Percentiles rank a stretch among this genome's conserved stretches.
Conservation (phyloP, 2,888 invertebrate species). For the Xylophagus ater region DNA sequence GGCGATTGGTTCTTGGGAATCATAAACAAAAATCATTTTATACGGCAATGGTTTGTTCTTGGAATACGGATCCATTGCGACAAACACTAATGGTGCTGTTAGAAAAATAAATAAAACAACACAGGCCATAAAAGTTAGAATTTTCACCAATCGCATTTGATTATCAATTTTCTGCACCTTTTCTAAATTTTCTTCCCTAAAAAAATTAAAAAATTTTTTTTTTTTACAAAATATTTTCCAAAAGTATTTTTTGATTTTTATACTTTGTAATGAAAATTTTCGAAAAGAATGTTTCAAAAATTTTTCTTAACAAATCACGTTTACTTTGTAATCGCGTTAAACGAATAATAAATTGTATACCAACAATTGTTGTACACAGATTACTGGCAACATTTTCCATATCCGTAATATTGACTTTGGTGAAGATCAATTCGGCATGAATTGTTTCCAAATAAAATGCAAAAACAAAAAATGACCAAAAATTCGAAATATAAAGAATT, state of each 20-base stretch:
- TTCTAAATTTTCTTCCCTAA: slow-evolving; percentile 8
- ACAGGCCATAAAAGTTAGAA: slow-evolving; percentile 7
- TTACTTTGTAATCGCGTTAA: slow-evolving; percentile 8
- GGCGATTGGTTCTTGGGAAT: slow-evolving; percentile 9
- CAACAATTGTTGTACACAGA: slow-evolving; percentile 12
- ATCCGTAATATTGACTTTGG: slow-evolving; percentile 4
- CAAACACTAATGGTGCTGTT: slow-evolving; percentile 3
- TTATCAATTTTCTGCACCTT: slow-evolving; percentile 2
- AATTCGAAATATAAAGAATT: neutral
- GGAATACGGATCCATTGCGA: slow-evolving; percentile 6
- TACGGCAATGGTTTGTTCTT: slow-evolving; percentile 11
- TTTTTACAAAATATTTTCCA: neutral
- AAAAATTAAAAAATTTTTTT: neutral
- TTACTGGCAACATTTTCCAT: slow-evolving; percentile 9
- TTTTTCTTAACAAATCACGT: neutral
- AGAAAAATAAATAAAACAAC: slow-evolving; percentile 7
- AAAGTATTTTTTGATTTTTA: neutral
- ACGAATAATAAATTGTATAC: slow-evolving; percentile 8
- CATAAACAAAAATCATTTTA: slow-evolving; percentile 10
- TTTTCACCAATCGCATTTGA: slow-evolving; percentile 2
- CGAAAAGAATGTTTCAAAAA: slow-evolving; percentile 9
- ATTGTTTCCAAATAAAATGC: slow-evolving; percentile 7
- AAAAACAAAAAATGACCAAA: slow-evolving; percentile 2
- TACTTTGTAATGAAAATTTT: slow-evolving; percentile 8
- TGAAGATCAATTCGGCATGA: slow-evolving; percentile 10